These are phyloP conservation scores for Phyllotreta striolata DNA, from an alignment of 2,888 invertebrate species.

Conservation along the genomic window DNA sequence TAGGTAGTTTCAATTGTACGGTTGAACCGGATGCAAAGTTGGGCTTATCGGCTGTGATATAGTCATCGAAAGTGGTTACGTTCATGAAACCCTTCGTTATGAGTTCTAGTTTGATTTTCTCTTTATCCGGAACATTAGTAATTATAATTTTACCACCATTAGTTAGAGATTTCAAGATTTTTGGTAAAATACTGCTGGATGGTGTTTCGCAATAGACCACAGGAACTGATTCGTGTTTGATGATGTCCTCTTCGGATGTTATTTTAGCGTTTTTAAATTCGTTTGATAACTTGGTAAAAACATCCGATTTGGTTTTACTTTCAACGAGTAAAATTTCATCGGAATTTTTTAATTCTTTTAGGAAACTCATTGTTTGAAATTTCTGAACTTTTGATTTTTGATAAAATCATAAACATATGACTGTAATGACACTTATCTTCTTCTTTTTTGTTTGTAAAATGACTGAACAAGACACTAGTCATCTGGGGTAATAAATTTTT, in stretches of 20 bases:
- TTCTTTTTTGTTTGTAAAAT: not conserved
- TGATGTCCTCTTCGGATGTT: constrained; percentile 26
- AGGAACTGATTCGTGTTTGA: constrained; percentile 24
- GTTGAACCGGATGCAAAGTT: constrained; percentile 77
- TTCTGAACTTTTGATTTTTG: not conserved
- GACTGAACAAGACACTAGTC: too few relatives aligned
- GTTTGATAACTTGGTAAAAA: constrained; percentile 26
- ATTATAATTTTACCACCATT: constrained; percentile 50
- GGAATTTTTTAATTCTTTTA: constrained; percentile 26
- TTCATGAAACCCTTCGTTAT: constrained; percentile 56
- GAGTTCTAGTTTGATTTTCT: constrained; percentile 51
- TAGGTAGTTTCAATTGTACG: constrained; percentile 63
- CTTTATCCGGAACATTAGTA: constrained; percentile 37
- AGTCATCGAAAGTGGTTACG: constrained; percentile 44
- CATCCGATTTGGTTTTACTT: constrained; percentile 22
- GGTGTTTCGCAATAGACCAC: constrained; percentile 27
- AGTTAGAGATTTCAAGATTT: constrained; percentile 42
- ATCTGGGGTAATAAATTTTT: too few relatives aligned
- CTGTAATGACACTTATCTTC: not conserved
- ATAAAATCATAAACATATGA: not conserved
- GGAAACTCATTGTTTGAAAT: constrained; percentile 32
- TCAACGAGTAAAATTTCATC: constrained; percentile 34
- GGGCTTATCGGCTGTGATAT: constrained; percentile 68
- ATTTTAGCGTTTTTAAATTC: constrained; percentile 28
- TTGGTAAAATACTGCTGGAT: constrained; percentile 5